Base-by-base conservation (phyloP, 2,797 vertebrate species). In the Distichodus sexfasciatus region DNA sequence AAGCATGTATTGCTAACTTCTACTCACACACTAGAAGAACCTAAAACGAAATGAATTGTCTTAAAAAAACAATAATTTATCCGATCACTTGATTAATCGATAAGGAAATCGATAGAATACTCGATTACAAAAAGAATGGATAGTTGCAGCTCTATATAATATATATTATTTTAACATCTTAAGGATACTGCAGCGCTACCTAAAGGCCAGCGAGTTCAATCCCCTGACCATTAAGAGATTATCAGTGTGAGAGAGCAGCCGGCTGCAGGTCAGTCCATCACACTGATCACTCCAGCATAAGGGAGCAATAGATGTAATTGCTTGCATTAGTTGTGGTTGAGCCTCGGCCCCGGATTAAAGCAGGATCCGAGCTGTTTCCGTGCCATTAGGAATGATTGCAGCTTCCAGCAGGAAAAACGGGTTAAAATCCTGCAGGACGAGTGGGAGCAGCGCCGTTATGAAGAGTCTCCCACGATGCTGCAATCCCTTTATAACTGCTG, bases 191-290 rank as follows among this genome's bases (percentile, higher is more conserved):
- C 46, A 47, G 57, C 36, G 59, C 47, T 38, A 55, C 51, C 43
- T 58, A 66, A 53, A 60, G 48, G 36, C 51, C 64, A 40, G 35
- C 28, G 44, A 51, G 29, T 26, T 75, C 14, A 2, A 23, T 55
- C 55, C 51, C 55, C 24, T 61, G n/a, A 55, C 59, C 46, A 72
- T 77, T 72, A 72, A 70, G 70, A 67, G 69, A 77, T 75, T 66
- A 74, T 54, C 47, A 10, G 48, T 26, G 28, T 55, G 19, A 75
- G 66, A 69, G 72, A 57, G 61, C 72, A 75, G 63, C 73, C 65
- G 63, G 54, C 64, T 51, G 44, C 50, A 50, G 57, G 66, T 73
- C 14, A 43, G 50, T 64, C 66, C 66, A 65, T 80, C 70, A 75
- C 47, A 54, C 48, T 46, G 58, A 73, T 71, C 51, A 71, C 38